Percentiles rank a stretch among this genome's conserved stretches.
These are phyloP conservation scores for Perizoma flavofasciatum DNA, from an alignment of 2,888 invertebrate species.

Conservation along the genomic window DNA sequence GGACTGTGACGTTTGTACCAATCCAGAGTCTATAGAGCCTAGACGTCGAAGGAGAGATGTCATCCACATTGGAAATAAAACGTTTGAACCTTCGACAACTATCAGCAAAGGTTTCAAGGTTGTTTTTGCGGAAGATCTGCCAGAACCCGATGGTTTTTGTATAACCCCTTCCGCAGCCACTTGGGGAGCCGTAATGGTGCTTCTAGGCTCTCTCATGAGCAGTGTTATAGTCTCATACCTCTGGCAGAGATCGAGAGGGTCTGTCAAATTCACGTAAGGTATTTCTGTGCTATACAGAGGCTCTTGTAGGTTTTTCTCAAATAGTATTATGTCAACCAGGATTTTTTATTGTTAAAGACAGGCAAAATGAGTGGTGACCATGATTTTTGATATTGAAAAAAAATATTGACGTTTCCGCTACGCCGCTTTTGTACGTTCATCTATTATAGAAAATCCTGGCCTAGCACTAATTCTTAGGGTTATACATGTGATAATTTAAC, in stretches of 20 bases:
- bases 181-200: slow-evolving; percentile 83
- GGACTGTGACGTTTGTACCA: slow-evolving; percentile 89
- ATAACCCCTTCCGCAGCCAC: slow-evolving; percentile 86
- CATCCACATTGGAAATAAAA: slow-evolving; percentile 75
- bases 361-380: too few relatives aligned
- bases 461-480: slow-evolving; percentile 12
- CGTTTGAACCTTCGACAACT: slow-evolving; percentile 83
- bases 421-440: background rate
- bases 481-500: slow-evolving; percentile 29
- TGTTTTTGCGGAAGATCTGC: slow-evolving; percentile 87
- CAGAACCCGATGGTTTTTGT: slow-evolving; percentile 80
- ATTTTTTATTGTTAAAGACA: background rate
- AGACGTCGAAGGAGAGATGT: slow-evolving; percentile 73
- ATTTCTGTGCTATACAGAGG: slow-evolving; percentile 15
- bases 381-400: too few relatives aligned
- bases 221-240: slow-evolving; percentile 69
- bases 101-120: slow-evolving; percentile 87
- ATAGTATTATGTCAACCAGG: slow-evolving; percentile 8
- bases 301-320: slow-evolving; percentile 14
- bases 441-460: background rate
- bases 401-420: background rate
- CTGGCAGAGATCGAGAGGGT: slow-evolving; percentile 69
- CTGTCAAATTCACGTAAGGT: slow-evolving; percentile 60
- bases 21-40: slow-evolving; percentile 84
- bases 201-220: slow-evolving; percentile 84